phyloP scores from a whole-genome alignment of 92 coral and sea anemone genomes.

The Umimayanthus kanabou region DNA sequence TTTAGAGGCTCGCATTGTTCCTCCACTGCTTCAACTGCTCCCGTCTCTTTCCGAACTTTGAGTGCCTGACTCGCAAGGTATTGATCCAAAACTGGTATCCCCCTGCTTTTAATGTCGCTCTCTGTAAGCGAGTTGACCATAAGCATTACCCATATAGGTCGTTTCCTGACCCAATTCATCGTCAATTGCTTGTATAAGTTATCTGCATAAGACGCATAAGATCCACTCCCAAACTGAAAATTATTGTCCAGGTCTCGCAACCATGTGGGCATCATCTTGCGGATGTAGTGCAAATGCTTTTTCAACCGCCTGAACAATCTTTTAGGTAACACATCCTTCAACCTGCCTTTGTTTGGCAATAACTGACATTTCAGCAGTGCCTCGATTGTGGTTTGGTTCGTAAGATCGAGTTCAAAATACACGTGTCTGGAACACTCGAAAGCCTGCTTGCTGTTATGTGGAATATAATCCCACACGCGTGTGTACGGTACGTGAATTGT shows the following conservation, averaged over 20 bases:
- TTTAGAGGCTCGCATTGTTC: constrained; percentile 93
- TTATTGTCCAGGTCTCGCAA: constrained; percentile 56
- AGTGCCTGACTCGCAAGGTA: constrained; percentile 78
- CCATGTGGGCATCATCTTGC: constrained; percentile 84
- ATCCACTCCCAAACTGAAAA: constrained; percentile 44
- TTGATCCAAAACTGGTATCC: constrained; percentile 91
- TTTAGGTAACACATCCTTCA: constrained; percentile 71
- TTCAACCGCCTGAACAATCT: constrained; percentile 72
- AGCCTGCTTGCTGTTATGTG: constrained; percentile 90
- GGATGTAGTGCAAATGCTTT: constrained; percentile 80
- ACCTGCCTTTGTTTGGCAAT: constrained; percentile 72
- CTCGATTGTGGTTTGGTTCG: constrained; percentile 65
- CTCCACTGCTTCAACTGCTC: constrained; percentile 87
- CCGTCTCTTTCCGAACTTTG: constrained; percentile 63
- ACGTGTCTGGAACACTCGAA: constrained; percentile 82
- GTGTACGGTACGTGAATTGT: constrained; percentile 98
- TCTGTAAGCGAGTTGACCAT: constrained; percentile 92
- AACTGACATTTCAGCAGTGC: constrained; percentile 92
- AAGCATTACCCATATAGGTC: constrained; percentile 98
- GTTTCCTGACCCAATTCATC: constrained; percentile 84
- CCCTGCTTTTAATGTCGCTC: constrained; percentile 83
- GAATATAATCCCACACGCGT: constrained; percentile 97
- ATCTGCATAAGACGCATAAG: constrained; percentile 65
- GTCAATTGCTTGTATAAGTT: constrained; percentile 82
- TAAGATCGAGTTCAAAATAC: constrained; percentile 93